These are phyloP conservation scores for Ochropleura plecta DNA, from an alignment of 2,888 invertebrate species.

Conservation along the genomic window DNA sequence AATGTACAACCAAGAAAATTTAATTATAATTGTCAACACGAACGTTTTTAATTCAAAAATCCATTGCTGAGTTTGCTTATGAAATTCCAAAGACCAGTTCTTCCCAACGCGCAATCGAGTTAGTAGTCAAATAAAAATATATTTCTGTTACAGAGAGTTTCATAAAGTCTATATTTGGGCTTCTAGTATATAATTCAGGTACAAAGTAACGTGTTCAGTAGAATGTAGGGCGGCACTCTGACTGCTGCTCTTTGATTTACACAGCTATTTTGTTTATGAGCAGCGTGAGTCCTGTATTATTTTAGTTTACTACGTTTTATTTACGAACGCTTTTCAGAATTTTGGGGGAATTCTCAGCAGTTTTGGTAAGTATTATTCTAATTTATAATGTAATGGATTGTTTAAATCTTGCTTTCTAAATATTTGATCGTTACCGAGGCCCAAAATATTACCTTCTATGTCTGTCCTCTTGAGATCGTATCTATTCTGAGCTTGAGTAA, in stretches of 20 bases:
- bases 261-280: constrained; percentile 36
- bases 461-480: constrained; percentile 7
- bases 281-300: constrained; percentile 12
- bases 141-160: constrained; percentile 24
- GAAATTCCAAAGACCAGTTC: background rate
- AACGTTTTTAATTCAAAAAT: background rate
- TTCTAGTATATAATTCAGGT: constrained; percentile 27
- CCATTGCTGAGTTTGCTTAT: background rate
- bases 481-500: background rate
- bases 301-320: constrained; percentile 21
- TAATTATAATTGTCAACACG: background rate
- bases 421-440: background rate
- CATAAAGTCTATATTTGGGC: constrained; percentile 33
- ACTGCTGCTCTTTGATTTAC: constrained; percentile 53
- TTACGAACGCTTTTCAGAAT: constrained; percentile 12
- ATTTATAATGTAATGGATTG: constrained; percentile 11
- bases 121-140: background rate
- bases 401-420: constrained; percentile 2
- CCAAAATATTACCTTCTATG: background rate
- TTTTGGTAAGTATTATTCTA: constrained; percentile 6
- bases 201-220: constrained; percentile 38
- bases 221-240: constrained; percentile 19
- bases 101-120: background rate
- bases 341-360: background rate
- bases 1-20: background rate